Percentiles rank a stretch among this genome's conserved stretches.
Evolutionary conservation across 1,140 invertebrate genomes (phyloP).

Genomic region (Drosophila setifemur): DNA sequence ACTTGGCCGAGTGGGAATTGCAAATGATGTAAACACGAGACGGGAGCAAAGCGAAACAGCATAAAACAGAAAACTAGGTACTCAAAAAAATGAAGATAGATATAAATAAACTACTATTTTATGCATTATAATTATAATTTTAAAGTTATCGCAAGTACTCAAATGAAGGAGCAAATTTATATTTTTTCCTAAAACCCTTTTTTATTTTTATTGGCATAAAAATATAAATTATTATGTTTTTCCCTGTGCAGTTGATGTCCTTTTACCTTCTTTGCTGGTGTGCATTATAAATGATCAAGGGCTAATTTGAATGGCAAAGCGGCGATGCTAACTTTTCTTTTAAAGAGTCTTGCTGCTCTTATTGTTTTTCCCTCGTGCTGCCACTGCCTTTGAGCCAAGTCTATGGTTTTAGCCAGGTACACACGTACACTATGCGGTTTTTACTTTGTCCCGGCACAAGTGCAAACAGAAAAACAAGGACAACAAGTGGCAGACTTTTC

Average conservation of each 20-base stretch:
- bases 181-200: too few relatives aligned
- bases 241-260: conserved; percentile 1
- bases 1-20: conserved; percentile 45
- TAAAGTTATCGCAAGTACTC: too few relatives aligned
- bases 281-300: conserved; percentile 43
- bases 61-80: not conserved
- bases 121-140: too few relatives aligned
- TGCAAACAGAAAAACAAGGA: conserved; percentile 25
- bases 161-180: too few relatives aligned
- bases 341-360: conserved; percentile 29
- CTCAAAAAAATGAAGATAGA: not conserved
- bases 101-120: not conserved
- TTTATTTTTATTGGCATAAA: not conserved
- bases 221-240: not conserved
- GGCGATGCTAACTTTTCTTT: conserved; percentile 35
- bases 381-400: not conserved
- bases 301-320: conserved; percentile 44
- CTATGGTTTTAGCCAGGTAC: conserved; percentile 23
- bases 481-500: conserved; percentile 31
- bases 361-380: conserved; percentile 9
- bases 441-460: conserved; percentile 16
- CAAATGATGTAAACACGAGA: conserved; percentile 49
- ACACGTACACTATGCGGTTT: conserved; percentile 34
- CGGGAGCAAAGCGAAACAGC: not conserved
- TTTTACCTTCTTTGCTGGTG: conserved; percentile 11